Base-by-base conservation (phyloP, 1,140 invertebrate genomes). In the Sweltsa coloradensis region DNA sequence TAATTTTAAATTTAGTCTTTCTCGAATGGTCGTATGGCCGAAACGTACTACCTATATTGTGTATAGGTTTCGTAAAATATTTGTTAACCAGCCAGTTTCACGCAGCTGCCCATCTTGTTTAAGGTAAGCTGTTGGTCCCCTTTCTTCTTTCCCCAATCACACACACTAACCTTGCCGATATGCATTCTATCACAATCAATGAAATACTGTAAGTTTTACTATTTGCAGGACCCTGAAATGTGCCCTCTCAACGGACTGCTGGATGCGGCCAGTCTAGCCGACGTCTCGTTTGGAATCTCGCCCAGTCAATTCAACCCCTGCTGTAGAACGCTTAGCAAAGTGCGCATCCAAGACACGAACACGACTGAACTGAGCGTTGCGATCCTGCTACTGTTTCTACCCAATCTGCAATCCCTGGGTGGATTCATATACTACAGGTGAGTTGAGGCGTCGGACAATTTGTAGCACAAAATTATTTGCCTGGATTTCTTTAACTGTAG, bases 361-460 rank as follows among this genome's bases (percentile, higher is more conserved):
- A 60, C 59, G 5, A 53, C 57, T 29, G 51, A 53, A n/a, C 42
- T 56, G 34, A 56, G 54, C 26, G 56, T 60, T 6, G 9, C 54
- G 9, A 44, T 59, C 29, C 49, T 60, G n/a, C 41, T 60, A 11
- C 42, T 56, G 22, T 58, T 59, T 39, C 41, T 53, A 9, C 53
- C 57, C n/a, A 51, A 54, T 42, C 39, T 60, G 27, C 53, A 54
- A 34, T 56, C 55, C 7, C 42, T 59, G 11, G 59, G 59, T 22
- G 59, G 59, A 18, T 60, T 59, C 27, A 51, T 60, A 2, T 60
- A 60, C 40, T 59, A 55, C 37, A 55, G 57, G 57, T 58, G n/a
- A n/a, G n/a, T n/a, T n/a, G n/a, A n/a, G n/a, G n/a, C n/a, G n/a
- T n/a, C n/a, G n/a, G n/a, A n/a, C n/a, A n/a, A n/a, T n/a, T n/a